A percentile compares a stretch with the other conserved stretches of the same genome.
Evolutionary conservation across 2,113 vertebrate species (phyloP).

Genomic region (Agapornis roseicollis): DNA sequence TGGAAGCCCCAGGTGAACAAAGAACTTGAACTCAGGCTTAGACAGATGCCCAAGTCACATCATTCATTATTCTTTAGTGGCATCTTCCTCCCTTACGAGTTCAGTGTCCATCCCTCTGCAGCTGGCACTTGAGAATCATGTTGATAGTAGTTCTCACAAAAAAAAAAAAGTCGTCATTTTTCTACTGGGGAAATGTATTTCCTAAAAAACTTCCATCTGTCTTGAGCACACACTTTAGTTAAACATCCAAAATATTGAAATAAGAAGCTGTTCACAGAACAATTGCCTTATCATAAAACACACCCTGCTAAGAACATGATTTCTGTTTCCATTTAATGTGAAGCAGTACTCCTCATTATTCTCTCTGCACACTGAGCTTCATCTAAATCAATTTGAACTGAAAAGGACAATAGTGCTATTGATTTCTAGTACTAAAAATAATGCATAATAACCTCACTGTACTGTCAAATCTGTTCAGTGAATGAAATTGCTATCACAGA

Average conservation of each 20-base stretch:
- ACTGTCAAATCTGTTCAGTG: conserved; percentile 49
- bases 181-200: neutral
- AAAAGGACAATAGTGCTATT: conserved; percentile 64
- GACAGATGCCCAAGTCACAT: neutral
- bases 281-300: conserved; percentile 56
- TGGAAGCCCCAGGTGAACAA: neutral
- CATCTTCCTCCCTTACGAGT: neutral
- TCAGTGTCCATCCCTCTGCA: neutral
- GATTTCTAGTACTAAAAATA: conserved; percentile 66
- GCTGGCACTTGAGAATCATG: neutral
- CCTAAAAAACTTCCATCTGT: conserved; percentile 22
- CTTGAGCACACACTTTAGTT: conserved; percentile 20
- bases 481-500: conserved; percentile 47
- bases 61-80: neutral
- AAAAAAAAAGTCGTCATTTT: neutral
- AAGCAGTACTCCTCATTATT: conserved; percentile 47
- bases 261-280: conserved; percentile 8
- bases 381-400: conserved; percentile 64
- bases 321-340: conserved; percentile 55
- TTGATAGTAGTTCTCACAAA: neutral
- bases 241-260: conserved; percentile 58
- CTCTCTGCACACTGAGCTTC: conserved; percentile 25
- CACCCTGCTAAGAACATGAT: conserved; percentile 48
- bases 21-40: neutral
- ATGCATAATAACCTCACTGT: conserved; percentile 55